Base-by-base conservation (phyloP, 2,113 vertebrate genomes). In the Cricetomys ansorgei region DNA sequence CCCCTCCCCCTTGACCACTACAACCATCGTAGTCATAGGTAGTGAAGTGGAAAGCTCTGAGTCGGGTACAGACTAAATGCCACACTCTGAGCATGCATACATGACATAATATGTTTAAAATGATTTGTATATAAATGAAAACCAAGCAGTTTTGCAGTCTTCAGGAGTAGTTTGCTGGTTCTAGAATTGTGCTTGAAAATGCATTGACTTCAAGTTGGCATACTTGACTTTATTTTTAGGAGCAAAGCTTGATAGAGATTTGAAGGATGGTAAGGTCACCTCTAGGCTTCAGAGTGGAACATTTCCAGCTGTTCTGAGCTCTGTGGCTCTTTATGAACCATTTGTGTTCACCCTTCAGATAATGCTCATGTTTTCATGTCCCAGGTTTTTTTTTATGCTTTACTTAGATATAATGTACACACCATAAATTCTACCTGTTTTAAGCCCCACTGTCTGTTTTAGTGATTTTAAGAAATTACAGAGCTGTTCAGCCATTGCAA, bases 61-160 rank as follows among this genome's bases (percentile, higher is more conserved):
- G 55, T 93, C 37, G 45, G 3, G 5, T 85, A 76, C 13, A 73
- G 27, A 88, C 81, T 72, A 89, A 81, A 77, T 69, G 43, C 23
- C 62, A 80, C 19, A 40, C 8, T 21, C 16, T 65, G 77, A 91
- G 81, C 53, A 10, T 92, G 15, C 12, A 77, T 10, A 77, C 48
- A 13, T 91, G 8, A 11, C 65, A 16, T n/a, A 19, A n/a, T 16
- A 23, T 81, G 29, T 87, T 94, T 70, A 62, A 93, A 91, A 67
- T 94, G 80, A 70, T 96, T 73, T 86, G 62, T 73, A 77, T 59
- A 50, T 72, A 72, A 73, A 37, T 91, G 87, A 79, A 97, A 91
- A 76, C 73, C 48, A 92, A 81, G 43, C 69, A 89, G 40, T 43
- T 89, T 92, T 86, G 65, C 85, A 67, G n/a, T 83, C 43, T 95